Conservation (phyloP, 2,113 vertebrate genomes). For the Percina caprodes region DNA sequence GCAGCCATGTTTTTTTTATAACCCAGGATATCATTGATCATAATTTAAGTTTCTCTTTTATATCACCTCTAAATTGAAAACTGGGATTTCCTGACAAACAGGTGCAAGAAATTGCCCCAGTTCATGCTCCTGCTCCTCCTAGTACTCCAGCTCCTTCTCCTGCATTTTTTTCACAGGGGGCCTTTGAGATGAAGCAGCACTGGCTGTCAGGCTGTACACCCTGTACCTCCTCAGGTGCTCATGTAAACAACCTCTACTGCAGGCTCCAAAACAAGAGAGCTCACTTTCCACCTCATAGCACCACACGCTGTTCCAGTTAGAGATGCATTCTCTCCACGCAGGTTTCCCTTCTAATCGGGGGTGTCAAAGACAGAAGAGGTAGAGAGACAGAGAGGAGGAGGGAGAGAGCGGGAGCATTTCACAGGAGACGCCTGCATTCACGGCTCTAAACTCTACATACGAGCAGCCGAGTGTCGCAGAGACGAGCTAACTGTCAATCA, state of each 20-base stretch:
- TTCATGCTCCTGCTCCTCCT: background rate
- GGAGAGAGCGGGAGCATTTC: constrained; percentile 46
- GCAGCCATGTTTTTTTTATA: background rate
- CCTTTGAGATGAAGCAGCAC: constrained; percentile 42
- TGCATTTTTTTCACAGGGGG: background rate
- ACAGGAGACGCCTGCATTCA: constrained; percentile 62
- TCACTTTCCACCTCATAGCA: constrained; percentile 74
- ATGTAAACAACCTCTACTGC: constrained; percentile 69
- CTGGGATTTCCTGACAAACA: constrained; percentile 7
- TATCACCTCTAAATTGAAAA: background rate
- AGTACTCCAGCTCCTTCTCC: background rate
- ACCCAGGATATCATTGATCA: background rate
- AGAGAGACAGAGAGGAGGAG: constrained; percentile 28
- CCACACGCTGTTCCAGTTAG: constrained; percentile 62
- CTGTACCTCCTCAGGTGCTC: constrained; percentile 68
- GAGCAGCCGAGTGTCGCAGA: constrained; percentile 67
- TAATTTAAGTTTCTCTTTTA: background rate
- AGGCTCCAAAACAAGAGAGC: constrained; percentile 69
- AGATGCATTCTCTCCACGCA: constrained; percentile 65
- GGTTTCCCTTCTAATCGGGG: constrained; percentile 70
- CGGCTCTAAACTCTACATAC: constrained; percentile 58
- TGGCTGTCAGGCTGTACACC: constrained; percentile 61
- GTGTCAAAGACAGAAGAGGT: constrained; percentile 67
- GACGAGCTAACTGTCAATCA: constrained; percentile 73
- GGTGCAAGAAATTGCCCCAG: background rate